Evolutionary conservation across 2,113 vertebrate genomes (phyloP).

Genomic region (Candoia aspera): DNA sequence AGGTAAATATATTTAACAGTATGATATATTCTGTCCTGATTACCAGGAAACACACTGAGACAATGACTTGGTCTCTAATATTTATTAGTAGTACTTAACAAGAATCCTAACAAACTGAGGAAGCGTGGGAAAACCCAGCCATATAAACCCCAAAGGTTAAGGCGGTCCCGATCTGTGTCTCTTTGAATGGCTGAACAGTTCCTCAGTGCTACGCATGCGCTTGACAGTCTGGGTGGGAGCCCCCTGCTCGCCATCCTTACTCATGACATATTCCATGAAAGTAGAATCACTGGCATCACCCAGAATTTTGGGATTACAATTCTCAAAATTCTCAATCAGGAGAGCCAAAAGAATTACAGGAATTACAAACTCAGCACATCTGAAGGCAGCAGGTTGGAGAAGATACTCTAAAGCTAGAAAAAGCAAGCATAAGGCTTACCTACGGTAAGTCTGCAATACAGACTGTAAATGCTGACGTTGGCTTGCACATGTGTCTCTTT

Average conservation of each 20-base stretch:
- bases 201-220: no score
- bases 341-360: not conserved
- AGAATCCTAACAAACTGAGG: no score
- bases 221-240: no score
- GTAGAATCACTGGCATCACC: not conserved
- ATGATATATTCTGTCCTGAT: no score
- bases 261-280: not conserved
- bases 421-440: conserved; percentile 45
- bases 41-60: no score
- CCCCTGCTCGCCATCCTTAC: no score
- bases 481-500: conserved; percentile 57
- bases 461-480: conserved; percentile 65
- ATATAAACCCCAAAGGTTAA: no score
- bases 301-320: not conserved
- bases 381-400: not conserved
- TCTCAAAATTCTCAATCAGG: not conserved
- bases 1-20: not conserved
- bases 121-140: no score
- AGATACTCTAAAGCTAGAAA: rapidly evolving
- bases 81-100: no score
- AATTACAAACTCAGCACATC: not conserved
- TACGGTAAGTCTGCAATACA: conserved; percentile 67
- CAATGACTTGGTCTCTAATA: no score
- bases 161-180: no score
- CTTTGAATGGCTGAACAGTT: no score